Base-by-base conservation (phyloP, 2,888 invertebrate species). In the Mythimna impura region DNA sequence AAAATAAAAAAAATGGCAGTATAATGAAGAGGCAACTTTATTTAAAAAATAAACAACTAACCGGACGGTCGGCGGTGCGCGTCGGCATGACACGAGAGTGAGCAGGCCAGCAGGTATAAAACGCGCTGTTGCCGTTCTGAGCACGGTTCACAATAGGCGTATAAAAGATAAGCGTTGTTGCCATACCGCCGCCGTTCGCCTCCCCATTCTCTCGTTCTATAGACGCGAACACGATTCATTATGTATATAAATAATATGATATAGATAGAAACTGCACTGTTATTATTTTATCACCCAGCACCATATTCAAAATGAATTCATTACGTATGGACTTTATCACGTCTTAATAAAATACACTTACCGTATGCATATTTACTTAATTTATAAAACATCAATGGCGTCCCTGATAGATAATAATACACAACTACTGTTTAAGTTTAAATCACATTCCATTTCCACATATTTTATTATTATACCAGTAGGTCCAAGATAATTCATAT, bases 121-220 rank as follows among this genome's bases (percentile, higher is more conserved):
- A 91, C 40, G 93, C 92, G 91, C 72, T 84, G 93, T 93, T 94
- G 94, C 93, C 93, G 85, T 88, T 92, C 86, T 81, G 92, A 82
- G 81, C 86, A 85, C 86, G 86, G 89, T 87, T 88, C 89, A 80
- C 84, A 72, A 78, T 80, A 76, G 67, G 65, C 73, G 61, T 71
- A 81, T 76, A 76, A 82, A 78, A 84, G 81, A 83, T 83, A 85
- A 78, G 84, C 83, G 80, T 65, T 71, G 86, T 85, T 83, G 83
- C 84, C 81, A 62, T 75, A 75, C 82, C 75, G 82, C 64, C 68
- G 73, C 64, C 71, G 73, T 72, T 83, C 70, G 79, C 86, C 84
- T 85, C 86, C 84, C 86, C 75, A 80, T 83, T 84, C 77, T 84
- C 72, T 83, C 71, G 78, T 76, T 66, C 77, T 75, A 55, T 68